Percentiles rank a stretch among this genome's conserved stretches.
Evolutionary conservation across 37 sponge, comb jelly and placozoan genomes (phyloP).

Genomic region (Ephydatia muelleri): DNA sequence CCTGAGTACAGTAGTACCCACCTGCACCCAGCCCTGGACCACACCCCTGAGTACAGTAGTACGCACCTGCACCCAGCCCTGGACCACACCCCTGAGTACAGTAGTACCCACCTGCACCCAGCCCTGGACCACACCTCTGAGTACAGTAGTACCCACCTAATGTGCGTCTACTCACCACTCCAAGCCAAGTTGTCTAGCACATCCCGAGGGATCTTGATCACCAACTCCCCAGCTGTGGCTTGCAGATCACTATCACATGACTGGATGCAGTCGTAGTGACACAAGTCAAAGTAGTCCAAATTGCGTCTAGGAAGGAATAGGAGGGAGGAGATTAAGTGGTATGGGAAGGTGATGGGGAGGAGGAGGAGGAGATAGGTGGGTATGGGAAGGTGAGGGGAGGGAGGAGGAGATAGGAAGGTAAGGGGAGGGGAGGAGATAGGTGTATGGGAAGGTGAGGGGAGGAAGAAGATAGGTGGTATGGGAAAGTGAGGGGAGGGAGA

Average conservation of each 20-base stretch:
- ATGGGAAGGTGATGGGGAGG: background rate
- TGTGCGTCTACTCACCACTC: background rate
- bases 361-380: too few species aligned
- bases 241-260: slow-evolving; percentile 72
- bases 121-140: too few species aligned
- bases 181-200: slow-evolving; percentile 1
- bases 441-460: background rate
- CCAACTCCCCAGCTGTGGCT: slow-evolving; percentile 65
- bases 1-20: too few species aligned
- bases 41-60: too few species aligned
- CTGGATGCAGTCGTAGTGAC: slow-evolving; percentile 47
- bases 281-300: slow-evolving; percentile 73
- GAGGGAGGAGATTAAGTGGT: background rate
- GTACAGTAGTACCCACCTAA: too few species aligned
- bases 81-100: too few species aligned
- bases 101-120: too few species aligned
- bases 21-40: too few species aligned
- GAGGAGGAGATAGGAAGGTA: background rate
- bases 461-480: too few species aligned
- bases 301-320: slow-evolving; percentile 49
- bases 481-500: too few species aligned
- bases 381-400: background rate
- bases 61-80: too few species aligned
- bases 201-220: slow-evolving; percentile 70
- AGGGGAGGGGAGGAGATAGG: background rate